Evolutionary conservation across 2,113 vertebrate species (phyloP).

Genomic region (Daboia siamensis): DNA sequence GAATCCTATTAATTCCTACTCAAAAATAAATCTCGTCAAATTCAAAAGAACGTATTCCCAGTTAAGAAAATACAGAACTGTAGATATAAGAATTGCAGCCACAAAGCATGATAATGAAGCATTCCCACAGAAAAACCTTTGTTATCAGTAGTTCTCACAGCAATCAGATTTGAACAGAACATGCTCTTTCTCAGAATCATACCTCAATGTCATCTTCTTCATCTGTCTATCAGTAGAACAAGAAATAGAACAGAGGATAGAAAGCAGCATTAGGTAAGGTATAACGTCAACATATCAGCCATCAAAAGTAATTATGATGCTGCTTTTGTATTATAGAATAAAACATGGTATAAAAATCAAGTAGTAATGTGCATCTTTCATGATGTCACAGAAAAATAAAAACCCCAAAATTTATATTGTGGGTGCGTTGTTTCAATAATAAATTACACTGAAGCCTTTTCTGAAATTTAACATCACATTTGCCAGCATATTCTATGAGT

Average conservation of each 20-base stretch:
- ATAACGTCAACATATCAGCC: constrained; percentile 25
- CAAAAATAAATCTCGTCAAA: background rate
- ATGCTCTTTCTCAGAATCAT: constrained; percentile 60
- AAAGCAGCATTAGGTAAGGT: constrained; percentile 63
- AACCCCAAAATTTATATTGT: background rate
- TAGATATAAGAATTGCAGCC: constrained; percentile 23
- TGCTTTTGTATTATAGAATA: constrained; percentile 37
- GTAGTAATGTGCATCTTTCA: background rate
- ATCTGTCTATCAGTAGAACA: constrained; percentile 81
- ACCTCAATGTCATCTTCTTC: constrained; percentile 89
- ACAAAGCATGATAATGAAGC: constrained; percentile 17
- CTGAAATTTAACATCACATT: background rate
- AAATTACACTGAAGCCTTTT: background rate
- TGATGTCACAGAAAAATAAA: background rate
- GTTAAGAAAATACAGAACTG: background rate
- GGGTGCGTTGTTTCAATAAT: background rate
- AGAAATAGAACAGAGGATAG: constrained; percentile 62
- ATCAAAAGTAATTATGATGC: constrained; percentile 36
- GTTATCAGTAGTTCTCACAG: constrained; percentile 54
- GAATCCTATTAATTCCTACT: background rate
- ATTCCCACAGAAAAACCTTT: constrained; percentile 1
- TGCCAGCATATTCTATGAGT: background rate
- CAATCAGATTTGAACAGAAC: constrained; percentile 32
- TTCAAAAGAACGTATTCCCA: background rate
- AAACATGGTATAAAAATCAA: constrained; percentile 10